Percentiles rank a stretch among this genome's conserved stretches.
Evolutionary conservation across 2,888 invertebrate genomes (phyloP).

Genomic region (Temnothorax ravouxi): DNA sequence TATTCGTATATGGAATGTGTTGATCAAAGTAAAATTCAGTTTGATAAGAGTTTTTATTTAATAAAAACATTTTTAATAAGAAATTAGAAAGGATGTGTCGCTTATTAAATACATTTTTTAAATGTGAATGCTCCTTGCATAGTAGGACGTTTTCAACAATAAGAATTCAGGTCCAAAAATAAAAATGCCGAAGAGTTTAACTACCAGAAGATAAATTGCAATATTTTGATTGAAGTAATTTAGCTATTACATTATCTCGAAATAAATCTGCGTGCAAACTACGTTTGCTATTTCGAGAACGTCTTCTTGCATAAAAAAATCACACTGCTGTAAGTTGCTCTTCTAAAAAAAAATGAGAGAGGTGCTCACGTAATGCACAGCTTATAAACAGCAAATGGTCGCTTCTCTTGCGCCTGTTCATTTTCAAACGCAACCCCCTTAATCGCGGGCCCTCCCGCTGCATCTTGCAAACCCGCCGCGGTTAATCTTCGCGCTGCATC

Average conservation of each 20-base stretch:
- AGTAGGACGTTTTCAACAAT: background rate
- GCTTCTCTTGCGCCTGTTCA: background rate
- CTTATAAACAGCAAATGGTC: conserved; percentile 14
- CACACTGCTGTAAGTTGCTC: background rate
- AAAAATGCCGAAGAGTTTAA: background rate
- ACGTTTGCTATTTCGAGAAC: background rate
- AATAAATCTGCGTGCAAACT: background rate
- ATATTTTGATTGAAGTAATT: background rate
- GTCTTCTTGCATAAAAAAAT: background rate
- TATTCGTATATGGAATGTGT: background rate
- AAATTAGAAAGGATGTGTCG: background rate
- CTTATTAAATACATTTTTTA: background rate
- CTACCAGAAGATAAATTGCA: background rate
- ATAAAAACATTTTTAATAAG: background rate
- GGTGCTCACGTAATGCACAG: background rate
- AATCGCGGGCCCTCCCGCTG: background rate
- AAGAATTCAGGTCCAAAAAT: background rate
- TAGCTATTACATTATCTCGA: background rate
- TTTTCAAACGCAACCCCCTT: conserved; percentile 4
- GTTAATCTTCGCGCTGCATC: background rate
- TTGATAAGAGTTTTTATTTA: background rate
- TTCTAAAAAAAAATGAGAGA: background rate
- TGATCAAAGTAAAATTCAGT: background rate
- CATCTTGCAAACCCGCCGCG: background rate
- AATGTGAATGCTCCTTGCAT: background rate